Conservation (phyloP, 2,113 vertebrate genomes). For the Hippocampus mohnikei region DNA sequence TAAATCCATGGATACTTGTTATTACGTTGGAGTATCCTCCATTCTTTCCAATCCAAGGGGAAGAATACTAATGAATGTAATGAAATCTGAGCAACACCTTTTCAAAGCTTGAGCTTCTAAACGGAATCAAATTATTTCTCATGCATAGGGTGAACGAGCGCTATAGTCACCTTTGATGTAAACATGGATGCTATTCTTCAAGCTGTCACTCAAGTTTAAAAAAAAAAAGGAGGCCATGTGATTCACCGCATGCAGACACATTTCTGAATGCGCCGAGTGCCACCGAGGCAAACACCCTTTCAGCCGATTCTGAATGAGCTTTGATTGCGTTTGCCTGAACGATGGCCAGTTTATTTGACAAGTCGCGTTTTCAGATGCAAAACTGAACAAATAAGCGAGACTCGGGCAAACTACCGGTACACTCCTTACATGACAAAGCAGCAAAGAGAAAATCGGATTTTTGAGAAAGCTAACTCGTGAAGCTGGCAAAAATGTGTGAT, state of each 20-base stretch:
- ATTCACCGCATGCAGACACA: slow-evolving; percentile 11
- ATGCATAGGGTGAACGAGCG: not conserved
- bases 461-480: slow-evolving; percentile 38
- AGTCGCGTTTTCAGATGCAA: slow-evolving; percentile 61
- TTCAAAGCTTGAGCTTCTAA: not conserved
- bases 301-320: slow-evolving; percentile 41
- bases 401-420: slow-evolving; percentile 14
- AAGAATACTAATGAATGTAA: not conserved
- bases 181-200: not conserved
- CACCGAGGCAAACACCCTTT: slow-evolving; percentile 28
- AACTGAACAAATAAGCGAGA: slow-evolving; percentile 46
- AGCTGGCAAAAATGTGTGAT: slow-evolving; percentile 29
- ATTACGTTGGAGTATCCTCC: not conserved
- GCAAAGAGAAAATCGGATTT: not conserved
- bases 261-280: slow-evolving; percentile 17
- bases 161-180: not conserved
- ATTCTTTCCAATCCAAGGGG: not conserved
- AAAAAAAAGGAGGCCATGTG: slow-evolving; percentile 3
- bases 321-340: slow-evolving; percentile 41
- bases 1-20: not conserved
- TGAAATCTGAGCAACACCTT: not conserved
- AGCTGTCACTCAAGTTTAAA: not conserved
- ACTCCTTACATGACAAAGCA: not conserved
- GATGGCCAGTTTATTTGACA: slow-evolving; percentile 27
- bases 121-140: not conserved